phyloP scores from a whole-genome alignment of 1,140 invertebrate species.

The Tetragonula clypearis region DNA sequence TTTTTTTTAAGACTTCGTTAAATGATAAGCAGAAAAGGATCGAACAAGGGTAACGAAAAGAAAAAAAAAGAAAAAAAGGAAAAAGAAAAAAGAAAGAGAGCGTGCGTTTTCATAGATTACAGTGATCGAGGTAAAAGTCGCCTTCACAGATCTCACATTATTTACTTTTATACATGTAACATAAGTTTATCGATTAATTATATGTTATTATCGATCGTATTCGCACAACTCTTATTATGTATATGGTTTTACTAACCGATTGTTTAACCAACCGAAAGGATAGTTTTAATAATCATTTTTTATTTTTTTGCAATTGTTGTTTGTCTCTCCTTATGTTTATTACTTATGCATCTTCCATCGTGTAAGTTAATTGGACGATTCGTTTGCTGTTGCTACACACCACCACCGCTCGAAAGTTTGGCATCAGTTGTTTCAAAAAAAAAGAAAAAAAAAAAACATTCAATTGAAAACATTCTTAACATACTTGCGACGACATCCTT shows the following conservation, averaged over 20 bases:
- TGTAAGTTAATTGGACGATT: not conserved
- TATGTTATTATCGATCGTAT: constrained; percentile 73
- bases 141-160: constrained; percentile 79
- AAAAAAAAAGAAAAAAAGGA: too few species aligned
- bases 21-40: constrained; percentile 50
- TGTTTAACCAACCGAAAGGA: constrained; percentile 71
- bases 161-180: constrained; percentile 75
- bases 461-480: too few species aligned
- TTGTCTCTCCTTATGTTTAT: constrained; percentile 61
- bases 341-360: constrained; percentile 4
- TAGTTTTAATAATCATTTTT: constrained; percentile 76
- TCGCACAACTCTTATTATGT: constrained; percentile 72
- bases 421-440: not conserved
- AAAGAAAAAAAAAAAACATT: not conserved
- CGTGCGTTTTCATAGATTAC: constrained; percentile 67
- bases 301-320: constrained; percentile 73
- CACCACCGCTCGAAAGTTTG: not conserved
- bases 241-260: constrained; percentile 75
- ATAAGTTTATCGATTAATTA: constrained; percentile 69
- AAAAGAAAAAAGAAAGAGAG: not conserved
- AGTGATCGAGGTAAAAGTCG: constrained; percentile 76
- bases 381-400: not conserved
- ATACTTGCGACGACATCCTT: not conserved
- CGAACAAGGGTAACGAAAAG: not conserved
- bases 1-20: constrained; percentile 29